phyloP scores from a whole-genome alignment of 1,140 invertebrate species.

The Samia ricini region DNA sequence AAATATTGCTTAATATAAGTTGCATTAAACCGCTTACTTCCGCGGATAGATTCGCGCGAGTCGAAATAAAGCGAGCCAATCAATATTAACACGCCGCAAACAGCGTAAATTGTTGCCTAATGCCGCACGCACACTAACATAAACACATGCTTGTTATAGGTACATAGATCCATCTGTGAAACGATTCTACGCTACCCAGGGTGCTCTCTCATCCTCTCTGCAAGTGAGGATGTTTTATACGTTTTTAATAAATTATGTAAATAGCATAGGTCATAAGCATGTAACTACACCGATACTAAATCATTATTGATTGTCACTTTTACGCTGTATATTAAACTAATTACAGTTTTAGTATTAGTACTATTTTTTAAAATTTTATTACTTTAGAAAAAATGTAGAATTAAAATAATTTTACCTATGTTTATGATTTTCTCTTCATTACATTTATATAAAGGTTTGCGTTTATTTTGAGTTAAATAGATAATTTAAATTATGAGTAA shows the following conservation, averaged over 20 bases:
- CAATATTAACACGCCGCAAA: conserved; percentile 78
- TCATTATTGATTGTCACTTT: too few species aligned
- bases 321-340: too few species aligned
- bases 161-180: conserved; percentile 34
- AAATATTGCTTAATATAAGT: conserved; percentile 2
- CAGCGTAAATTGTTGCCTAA: conserved; percentile 77
- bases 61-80: conserved; percentile 76
- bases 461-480: neutral
- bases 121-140: conserved; percentile 60
- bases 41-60: conserved; percentile 67
- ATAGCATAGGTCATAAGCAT: too few species aligned
- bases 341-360: too few species aligned
- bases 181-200: conserved; percentile 45
- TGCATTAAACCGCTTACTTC: conserved; percentile 30
- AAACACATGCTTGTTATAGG: neutral
- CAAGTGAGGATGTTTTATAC: conserved; percentile 7
- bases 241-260: too few species aligned
- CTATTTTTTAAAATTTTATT: too few species aligned
- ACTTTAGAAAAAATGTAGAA: too few species aligned
- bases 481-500: too few species aligned
- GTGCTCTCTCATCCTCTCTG: conserved; percentile 41
- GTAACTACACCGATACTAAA: too few species aligned
- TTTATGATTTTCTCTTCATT: too few species aligned
- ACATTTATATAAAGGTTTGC: too few species aligned
- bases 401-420: too few species aligned